Conservation (phyloP, 2,888 invertebrate species). For the Acheta domesticus region DNA sequence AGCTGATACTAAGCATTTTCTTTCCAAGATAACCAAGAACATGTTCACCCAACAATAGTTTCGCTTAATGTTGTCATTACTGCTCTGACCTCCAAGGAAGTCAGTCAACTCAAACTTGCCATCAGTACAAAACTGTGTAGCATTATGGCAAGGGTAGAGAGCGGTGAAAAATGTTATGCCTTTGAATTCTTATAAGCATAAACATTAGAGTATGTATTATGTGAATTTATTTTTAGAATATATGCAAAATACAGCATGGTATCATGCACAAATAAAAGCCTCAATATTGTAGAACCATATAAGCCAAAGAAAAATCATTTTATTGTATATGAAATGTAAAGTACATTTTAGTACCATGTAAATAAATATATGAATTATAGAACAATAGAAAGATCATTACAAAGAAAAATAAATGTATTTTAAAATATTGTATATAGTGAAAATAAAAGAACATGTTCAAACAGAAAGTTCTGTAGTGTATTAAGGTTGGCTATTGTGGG, state of each 20-base stretch:
- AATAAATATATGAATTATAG: not conserved
- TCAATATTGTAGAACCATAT: not conserved
- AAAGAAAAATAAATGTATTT: slow-evolving; percentile 9
- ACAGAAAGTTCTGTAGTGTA: not conserved
- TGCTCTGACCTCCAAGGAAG: no score
- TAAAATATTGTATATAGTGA: slow-evolving; percentile 2
- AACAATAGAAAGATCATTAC: not conserved
- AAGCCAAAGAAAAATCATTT: not conserved
- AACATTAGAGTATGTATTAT: not conserved
- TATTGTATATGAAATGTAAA: slow-evolving; percentile 18
- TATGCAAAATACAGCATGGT: not conserved
- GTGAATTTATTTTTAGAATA: not conserved
- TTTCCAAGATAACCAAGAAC: no score
- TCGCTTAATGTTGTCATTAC: no score
- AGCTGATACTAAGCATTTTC: no score
- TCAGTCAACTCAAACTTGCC: not conserved
- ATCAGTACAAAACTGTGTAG: not conserved
- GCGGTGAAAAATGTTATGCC: not conserved
- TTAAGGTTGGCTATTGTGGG: not conserved
- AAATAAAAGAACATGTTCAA: not conserved
- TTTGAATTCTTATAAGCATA: not conserved
- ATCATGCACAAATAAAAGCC: not conserved
- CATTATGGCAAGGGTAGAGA: not conserved
- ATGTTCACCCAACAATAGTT: no score
- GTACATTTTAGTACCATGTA: not conserved